A percentile compares a stretch with the other conserved stretches of the same genome.
Conservation (phyloP, 1,140 invertebrate species). For the Cardiocondyla obscurior region DNA sequence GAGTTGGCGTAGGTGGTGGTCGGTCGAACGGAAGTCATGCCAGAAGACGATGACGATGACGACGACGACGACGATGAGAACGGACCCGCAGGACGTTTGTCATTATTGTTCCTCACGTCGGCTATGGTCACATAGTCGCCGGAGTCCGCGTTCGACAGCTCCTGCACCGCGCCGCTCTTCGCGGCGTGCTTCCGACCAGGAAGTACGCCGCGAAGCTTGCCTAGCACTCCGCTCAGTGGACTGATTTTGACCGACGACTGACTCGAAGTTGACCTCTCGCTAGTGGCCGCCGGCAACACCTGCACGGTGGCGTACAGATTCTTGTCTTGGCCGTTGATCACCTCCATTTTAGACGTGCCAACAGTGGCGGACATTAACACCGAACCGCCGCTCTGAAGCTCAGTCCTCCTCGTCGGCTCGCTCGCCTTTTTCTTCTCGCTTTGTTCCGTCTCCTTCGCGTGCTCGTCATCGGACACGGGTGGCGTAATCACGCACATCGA, state of each 20-base stretch:
- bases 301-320: conserved; percentile 85
- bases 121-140: conserved; percentile 94
- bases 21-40: conserved; percentile 46
- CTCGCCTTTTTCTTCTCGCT: conserved; percentile 70
- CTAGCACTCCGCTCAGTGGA: conserved; percentile 80
- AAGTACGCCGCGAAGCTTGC: conserved; percentile 81
- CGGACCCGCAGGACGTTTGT: conserved; percentile 82
- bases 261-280: conserved; percentile 6
- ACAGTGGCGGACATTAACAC: conserved; percentile 80
- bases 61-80: conserved; percentile 81
- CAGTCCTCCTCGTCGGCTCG: conserved; percentile 56
- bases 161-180: conserved; percentile 71
- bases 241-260: conserved; percentile 68
- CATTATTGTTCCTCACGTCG: conserved; percentile 91
- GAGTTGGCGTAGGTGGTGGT: conserved; percentile 78
- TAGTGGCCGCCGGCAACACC: conserved; percentile 60
- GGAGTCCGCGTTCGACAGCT: conserved; percentile 85
- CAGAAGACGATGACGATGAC: conserved; percentile 25
- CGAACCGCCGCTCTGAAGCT: conserved; percentile 65
- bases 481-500: conserved; percentile 97
- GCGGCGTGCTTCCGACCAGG: conserved; percentile 82
- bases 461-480: conserved; percentile 93
- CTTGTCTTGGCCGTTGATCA: conserved; percentile 84
- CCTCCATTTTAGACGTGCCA: conserved; percentile 83
- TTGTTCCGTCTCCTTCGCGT: conserved; percentile 79